Conservation (phyloP, 2,797 vertebrate species). For the Diplodus sargus region DNA sequence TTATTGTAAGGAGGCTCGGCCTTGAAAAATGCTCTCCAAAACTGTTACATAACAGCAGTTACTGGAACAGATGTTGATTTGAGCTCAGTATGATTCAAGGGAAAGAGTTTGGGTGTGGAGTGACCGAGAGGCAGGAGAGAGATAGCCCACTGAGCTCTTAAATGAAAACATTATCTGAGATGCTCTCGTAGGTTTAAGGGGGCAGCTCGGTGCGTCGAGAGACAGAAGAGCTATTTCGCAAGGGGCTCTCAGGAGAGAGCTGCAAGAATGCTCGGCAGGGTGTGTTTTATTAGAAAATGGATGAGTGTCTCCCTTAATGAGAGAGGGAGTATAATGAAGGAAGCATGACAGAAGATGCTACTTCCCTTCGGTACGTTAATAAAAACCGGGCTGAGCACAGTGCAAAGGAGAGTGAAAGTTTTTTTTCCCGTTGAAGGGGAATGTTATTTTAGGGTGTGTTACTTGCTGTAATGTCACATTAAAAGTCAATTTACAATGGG, state of each 20-base stretch:
- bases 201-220: slow-evolving; percentile 59
- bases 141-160: slow-evolving; percentile 73
- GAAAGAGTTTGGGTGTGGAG: slow-evolving; percentile 74
- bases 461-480: slow-evolving; percentile 81
- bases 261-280: slow-evolving; percentile 67
- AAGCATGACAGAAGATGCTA: slow-evolving; percentile 71
- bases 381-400: slow-evolving; percentile 45
- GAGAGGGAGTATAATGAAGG: slow-evolving; percentile 67
- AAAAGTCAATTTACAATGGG: slow-evolving; percentile 85
- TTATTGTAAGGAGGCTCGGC: slow-evolving; percentile 65
- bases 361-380: slow-evolving; percentile 44
- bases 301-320: slow-evolving; percentile 73
- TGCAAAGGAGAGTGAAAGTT: slow-evolving; percentile 63
- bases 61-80: slow-evolving; percentile 83
- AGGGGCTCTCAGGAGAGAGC: slow-evolving; percentile 68
- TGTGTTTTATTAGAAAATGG: slow-evolving; percentile 82
- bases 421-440: slow-evolving; percentile 62
- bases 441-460: slow-evolving; percentile 81
- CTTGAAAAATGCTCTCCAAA: slow-evolving; percentile 69
- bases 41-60: slow-evolving; percentile 77
- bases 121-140: slow-evolving; percentile 70
- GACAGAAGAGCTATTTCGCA: slow-evolving; percentile 75
- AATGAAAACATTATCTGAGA: slow-evolving; percentile 80
- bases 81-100: slow-evolving; percentile 71
- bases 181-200: slow-evolving; percentile 70